Evolutionary conservation across 2,888 invertebrate genomes (phyloP), one percentile per base, ranked within the genome.

Genomic region (Drosophila monieri): DNA sequence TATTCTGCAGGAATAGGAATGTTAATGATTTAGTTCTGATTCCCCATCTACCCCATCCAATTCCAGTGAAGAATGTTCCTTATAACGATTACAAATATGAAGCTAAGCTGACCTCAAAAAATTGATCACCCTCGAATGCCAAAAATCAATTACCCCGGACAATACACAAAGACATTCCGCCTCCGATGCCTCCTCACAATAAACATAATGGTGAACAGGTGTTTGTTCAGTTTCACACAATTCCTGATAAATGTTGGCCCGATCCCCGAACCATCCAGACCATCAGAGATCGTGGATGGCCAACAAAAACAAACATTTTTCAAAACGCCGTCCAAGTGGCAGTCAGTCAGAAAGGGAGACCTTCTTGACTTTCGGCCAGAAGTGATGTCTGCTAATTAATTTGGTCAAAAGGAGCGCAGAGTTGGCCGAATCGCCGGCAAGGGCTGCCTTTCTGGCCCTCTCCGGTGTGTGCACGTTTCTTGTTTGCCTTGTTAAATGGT

Each of bases 321-420:
- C 84, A 81, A 77, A 81, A 51, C 44, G 30, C 37, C 44, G 49
- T 23, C 23, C 52, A 39, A 56, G 30, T 37, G 49, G 37, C 56
- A 64, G 64, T 67, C 56, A 55, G 52, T 47, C 62, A 44, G n/a
- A n/a, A 10, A 41, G 14, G 52, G 71, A 30, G 23, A 27, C 41
- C 51, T n/a, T 48, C 47, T 39, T n/a, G 41, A 30, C 55, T 23
- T 39, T 41, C 21, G 60, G 69, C 47, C 62, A 66, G 47, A 66
- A 80, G 44, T 80, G 76, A 80, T 69, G 81, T 48, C 74, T 74
- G 80, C 76, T 86, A 86, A 81, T 81, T 86, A 81, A 81, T 81
- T 81, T 81, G 76, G 64, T 70, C 68, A 71, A 67, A 56, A 72
- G 54, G 18, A 56, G 46, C 46, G 53, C 59, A 37, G 54, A 49